Evolutionary conservation across 2,888 invertebrate genomes (phyloP).

Genomic region (Megastigmus dorsalis): DNA sequence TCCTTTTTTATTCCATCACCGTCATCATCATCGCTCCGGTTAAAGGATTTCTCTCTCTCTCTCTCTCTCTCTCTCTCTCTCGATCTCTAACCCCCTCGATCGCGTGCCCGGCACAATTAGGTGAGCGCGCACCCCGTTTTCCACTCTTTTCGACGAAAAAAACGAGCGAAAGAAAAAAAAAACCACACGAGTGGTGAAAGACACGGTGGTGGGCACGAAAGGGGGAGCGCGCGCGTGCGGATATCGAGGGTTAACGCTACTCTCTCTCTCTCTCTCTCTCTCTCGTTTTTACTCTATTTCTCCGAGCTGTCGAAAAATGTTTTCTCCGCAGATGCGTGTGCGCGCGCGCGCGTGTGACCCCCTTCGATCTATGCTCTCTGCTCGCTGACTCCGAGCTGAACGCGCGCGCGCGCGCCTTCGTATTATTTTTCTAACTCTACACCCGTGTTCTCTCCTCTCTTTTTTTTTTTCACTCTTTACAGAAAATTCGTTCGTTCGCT

Average conservation of each 20-base stretch:
- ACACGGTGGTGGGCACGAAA: slow-evolving; percentile 8
- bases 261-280: neutral
- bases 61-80: neutral
- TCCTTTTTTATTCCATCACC: slow-evolving; percentile 28
- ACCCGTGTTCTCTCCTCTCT: neutral
- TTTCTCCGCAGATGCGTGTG: slow-evolving; percentile 27
- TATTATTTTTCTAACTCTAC: slow-evolving; percentile 22
- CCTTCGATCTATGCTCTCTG: slow-evolving; percentile 5
- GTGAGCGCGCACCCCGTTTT: neutral
- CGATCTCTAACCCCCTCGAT: slow-evolving; percentile 1
- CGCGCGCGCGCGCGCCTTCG: slow-evolving; percentile 23
- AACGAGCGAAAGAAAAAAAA: too few species aligned
- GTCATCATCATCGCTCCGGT: slow-evolving; percentile 13
- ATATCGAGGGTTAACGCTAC: neutral
- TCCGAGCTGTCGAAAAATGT: neutral
- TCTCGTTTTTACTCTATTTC: neutral
- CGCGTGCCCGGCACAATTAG: slow-evolving; percentile 49
- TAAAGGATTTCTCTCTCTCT: slow-evolving; percentile 29
- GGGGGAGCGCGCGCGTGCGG: neutral
- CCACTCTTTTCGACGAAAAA: slow-evolving; percentile 11
- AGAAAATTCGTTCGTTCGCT: slow-evolving; percentile 15
- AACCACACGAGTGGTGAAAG: slow-evolving; percentile 29
- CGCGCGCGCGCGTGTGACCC: neutral
- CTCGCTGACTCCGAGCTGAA: too few species aligned
- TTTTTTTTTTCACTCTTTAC: slow-evolving; percentile 12